Evolutionary conservation across 30 jellyfish, hydroid and myxozoan genomes (phyloP), one percentile per base, ranked within the genome.

Genomic region (Hydractinia echinata): DNA sequence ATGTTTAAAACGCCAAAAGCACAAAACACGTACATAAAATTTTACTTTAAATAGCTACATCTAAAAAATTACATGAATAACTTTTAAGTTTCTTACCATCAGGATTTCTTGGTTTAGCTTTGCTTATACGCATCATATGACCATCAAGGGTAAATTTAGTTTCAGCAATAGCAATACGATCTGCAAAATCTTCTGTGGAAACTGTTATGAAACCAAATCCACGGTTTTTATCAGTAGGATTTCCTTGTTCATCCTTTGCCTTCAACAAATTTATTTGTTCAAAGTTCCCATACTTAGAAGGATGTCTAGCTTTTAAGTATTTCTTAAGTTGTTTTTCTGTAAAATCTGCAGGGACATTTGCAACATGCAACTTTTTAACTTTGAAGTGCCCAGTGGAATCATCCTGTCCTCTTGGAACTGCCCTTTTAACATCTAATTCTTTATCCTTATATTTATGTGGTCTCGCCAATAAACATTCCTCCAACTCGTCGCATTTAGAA

Each of bases 171-270:
- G 85, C 85, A 51, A 77, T 77, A 53, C 85, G 53, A 48, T 77
- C 85, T 9, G 85, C 85, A 77, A 54, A 77, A 77, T 77, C 85
- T 77, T 77, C 85, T 53, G 76, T 77, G 10, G 85, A 77, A 10
- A 77, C 85, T 53, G 79, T 77, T 19, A 77, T 77, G 52, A 77
- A 77, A n/a, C 85, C 85, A 77, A 77, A 77, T 13, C 85, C 85
- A 9, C 79, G 51, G 77, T 77, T 77, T 50, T 74, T 74, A 19
- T 19, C 81, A 4, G 81, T 72, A 8, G 16, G 16, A 49, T 49
- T 49, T 53, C 81, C 54, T 51, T 56, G 66, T 13, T 77, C 85
- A 10, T 77, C 79, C 21, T 54, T 77, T 8, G 83, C 20, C 20
- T 74, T 74, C 11, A 77, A 54, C 18, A 77, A 61, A 55, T 77